Evolutionary conservation across 2,888 invertebrate genomes (phyloP), one percentile per base, ranked within the genome.

Genomic region (Gandaritis pyraliata): DNA sequence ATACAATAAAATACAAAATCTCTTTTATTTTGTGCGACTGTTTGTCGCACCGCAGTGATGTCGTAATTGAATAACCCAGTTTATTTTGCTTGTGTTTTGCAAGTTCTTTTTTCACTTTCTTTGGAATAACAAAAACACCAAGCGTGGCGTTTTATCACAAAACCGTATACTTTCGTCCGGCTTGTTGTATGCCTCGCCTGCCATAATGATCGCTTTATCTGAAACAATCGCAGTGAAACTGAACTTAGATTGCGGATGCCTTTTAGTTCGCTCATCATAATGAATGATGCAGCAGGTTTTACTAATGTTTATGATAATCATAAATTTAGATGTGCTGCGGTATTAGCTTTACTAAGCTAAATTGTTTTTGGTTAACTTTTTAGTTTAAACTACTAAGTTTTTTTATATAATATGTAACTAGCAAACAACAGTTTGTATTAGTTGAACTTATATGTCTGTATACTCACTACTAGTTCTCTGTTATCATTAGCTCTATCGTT

Each of bases 151-250:
- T 16, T 43, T 59, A 41, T 53, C 48, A 11, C 33, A 15, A 41
- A 53, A 66, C 64, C 57, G 39, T 43, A 45, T 61, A 59, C 58
- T 68, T 68, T 68, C 61, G 52, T 65, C 60, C 10, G 48, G 56
- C 70, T 69, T 69, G 70, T 72, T 72, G 67, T 71, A 76, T 76
- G 78, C 79, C 69, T 72, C 65, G 69, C 70, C 65, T 70, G 58
- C 29, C 55, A 50, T 76, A 75, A 76, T 72, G 73, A 73, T 66
- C 61, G 57, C 70, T 65, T 69, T 71, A 76, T 75, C 72, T 70
- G 58, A 67, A 68, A 71, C 71, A 62, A 72, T 73, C 65, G 62
- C 12, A 60, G 69, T 56, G 55, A 62, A 62, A 65, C 43, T 38
- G 30, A 54, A 56, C 41, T 43, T 36, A 45, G 16, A 11, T 12